Base-by-base conservation (phyloP, 1,140 invertebrate species). In the Bombus balteatus region DNA sequence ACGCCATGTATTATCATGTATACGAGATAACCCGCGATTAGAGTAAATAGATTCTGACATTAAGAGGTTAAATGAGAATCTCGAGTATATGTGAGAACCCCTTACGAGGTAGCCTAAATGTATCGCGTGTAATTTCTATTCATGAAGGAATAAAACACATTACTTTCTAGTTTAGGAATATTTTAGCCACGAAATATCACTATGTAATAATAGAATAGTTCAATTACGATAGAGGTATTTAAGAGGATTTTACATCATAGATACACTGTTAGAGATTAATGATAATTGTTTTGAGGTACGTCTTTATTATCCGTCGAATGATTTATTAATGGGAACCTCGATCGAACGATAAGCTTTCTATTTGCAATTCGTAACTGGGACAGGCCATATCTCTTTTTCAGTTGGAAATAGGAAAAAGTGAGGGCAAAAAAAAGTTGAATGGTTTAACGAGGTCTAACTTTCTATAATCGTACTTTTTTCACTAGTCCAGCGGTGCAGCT, bases 21-120 rank as follows among this genome's bases (percentile, higher is more conserved):
- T 32, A 22, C 34, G 43, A 82, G 47, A 34, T 75, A 43, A 65
- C 57, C 22, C 34, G 39, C 34, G 70, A 82, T 82, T 65, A 75
- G 18, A 28, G 5, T 75, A 75, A 81, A 82, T 73, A 59, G 53
- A 75, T 82, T 65, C 80, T 22, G 15, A 6, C 53, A 62, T 81
- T 72, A 62, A 62, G 70, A 39, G 32, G 39, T 82, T 75, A 47
- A 43, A 65, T 22, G 80, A 39, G 39, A 41, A 74, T 75, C 57
- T 82, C 15, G 71, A 47, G 13, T 47, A 43, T 34, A 82, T 39
- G 57, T 62, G 32, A 32, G 32, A 74, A 75, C 22, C 3, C 39
- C 37, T 75, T 65, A 37, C 65, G 47, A 75, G 57, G 39, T 34
- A 75, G 39, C 39, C 13, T 62, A 25, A 25, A 32, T 75, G 18